These are phyloP conservation scores for Exocentrus adspersus DNA, from an alignment of 2,888 invertebrate genomes.

Conservation along the genomic window DNA sequence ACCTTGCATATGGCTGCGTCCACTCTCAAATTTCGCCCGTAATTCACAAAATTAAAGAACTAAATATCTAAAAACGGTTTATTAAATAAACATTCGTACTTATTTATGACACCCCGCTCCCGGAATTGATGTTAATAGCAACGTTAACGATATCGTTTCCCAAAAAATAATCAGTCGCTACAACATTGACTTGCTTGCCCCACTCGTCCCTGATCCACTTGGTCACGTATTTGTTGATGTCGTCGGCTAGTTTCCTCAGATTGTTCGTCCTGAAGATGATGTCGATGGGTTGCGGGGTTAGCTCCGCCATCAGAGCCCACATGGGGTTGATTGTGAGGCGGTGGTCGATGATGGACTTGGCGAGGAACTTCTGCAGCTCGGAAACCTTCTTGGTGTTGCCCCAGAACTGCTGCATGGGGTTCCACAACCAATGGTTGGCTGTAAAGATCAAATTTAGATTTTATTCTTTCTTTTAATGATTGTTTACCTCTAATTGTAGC, in stretches of 20 bases:
- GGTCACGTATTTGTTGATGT: conserved; percentile 76
- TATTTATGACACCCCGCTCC: conserved; percentile 7
- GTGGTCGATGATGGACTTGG: conserved; percentile 57
- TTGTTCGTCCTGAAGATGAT: conserved; percentile 71
- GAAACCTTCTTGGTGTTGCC: conserved; percentile 70
- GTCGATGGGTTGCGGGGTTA: conserved; percentile 74
- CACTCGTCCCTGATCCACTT: conserved; percentile 74
- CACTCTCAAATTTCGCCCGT: too few relatives aligned
- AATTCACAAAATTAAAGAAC: not conserved
- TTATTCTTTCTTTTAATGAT: too few relatives aligned
- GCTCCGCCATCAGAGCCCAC: conserved; percentile 78
- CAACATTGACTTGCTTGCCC: conserved; percentile 75
- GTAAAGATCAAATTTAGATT: conserved; percentile 45
- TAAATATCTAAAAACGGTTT: conserved; percentile 8
- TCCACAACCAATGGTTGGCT: conserved; percentile 66
- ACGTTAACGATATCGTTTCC: conserved; percentile 77
- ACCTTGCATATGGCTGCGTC: too few relatives aligned
- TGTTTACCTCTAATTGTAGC: conserved; percentile 64
- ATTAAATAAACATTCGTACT: conserved; percentile 13
- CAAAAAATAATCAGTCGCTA: conserved; percentile 79
- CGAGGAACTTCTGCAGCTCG: conserved; percentile 67
- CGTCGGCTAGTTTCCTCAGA: conserved; percentile 72
- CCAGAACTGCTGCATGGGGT: conserved; percentile 73
- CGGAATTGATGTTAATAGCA: conserved; percentile 65
- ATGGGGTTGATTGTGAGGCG: conserved; percentile 65